These are phyloP conservation scores for Yasuhikotakia modesta DNA, from an alignment of 2,797 vertebrate species.

Conservation along the genomic window DNA sequence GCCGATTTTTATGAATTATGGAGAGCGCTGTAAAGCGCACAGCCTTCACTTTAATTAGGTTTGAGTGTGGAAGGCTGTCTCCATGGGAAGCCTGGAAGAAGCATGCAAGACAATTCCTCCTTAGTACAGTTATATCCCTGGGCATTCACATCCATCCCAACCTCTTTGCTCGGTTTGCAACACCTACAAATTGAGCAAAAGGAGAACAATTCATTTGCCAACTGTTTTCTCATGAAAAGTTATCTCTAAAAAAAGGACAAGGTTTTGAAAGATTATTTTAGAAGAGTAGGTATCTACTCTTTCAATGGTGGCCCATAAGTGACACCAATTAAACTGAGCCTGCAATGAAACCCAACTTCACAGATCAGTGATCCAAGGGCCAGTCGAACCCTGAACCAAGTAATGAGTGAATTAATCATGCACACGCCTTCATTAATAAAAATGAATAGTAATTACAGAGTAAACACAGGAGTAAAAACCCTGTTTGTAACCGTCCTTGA, in stretches of 20 bases:
- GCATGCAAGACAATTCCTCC: constrained; percentile 56
- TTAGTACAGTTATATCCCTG: constrained; percentile 53
- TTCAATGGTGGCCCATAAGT: not conserved
- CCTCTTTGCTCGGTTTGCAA: constrained; percentile 23
- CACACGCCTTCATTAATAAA: constrained; percentile 44
- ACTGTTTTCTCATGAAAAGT: not conserved
- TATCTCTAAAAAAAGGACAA: not conserved
- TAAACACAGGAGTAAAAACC: constrained; percentile 15
- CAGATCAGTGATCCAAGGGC: constrained; percentile 41
- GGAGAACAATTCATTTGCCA: constrained; percentile 16
- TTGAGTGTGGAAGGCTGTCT: constrained; percentile 52
- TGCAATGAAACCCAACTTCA: constrained; percentile 23
- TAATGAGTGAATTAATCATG: constrained; percentile 53
- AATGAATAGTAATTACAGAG: constrained; percentile 33
- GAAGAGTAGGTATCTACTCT: not conserved
- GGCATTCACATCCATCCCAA: constrained; percentile 49
- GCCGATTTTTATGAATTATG: constrained; percentile 60
- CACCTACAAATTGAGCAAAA: constrained; percentile 31
- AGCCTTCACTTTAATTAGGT: constrained; percentile 62
- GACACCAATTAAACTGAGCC: not conserved
- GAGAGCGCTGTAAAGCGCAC: constrained; percentile 56
- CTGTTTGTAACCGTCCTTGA: not conserved
- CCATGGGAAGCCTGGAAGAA: constrained; percentile 55
- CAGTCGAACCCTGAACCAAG: constrained; percentile 40
- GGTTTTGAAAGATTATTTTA: not conserved